Evolutionary conservation across 2,113 vertebrate species (phyloP).

Genomic region (Chelonoidis abingdonii): DNA sequence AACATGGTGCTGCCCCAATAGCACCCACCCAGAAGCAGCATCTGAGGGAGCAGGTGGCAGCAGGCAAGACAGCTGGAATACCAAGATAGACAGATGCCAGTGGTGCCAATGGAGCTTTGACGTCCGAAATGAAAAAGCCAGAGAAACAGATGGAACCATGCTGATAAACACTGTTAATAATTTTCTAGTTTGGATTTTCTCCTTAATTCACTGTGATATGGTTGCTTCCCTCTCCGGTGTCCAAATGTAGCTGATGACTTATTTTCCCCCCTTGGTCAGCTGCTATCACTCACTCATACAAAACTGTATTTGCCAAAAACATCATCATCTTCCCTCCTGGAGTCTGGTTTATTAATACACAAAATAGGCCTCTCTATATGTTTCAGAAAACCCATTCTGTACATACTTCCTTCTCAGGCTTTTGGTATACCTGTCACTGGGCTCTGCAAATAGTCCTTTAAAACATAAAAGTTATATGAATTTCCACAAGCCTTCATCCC

Average conservation of each 20-base stretch:
- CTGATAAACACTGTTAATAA: too few relatives aligned
- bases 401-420: not conserved
- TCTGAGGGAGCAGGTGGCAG: too few relatives aligned
- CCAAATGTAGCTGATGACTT: not conserved
- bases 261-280: not conserved
- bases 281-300: not conserved
- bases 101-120: too few relatives aligned
- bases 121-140: too few relatives aligned
- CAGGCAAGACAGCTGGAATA: too few relatives aligned
- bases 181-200: not conserved
- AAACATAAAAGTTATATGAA: not conserved
- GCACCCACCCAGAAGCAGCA: too few relatives aligned
- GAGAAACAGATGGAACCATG: too few relatives aligned
- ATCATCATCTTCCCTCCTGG: not conserved
- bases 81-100: too few relatives aligned
- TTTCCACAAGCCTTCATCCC: not conserved
- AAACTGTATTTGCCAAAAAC: not conserved
- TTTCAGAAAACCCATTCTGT: not conserved
- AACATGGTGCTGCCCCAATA: too few relatives aligned
- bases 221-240: accelerated
- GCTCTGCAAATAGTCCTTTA: not conserved
- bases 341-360: not conserved
- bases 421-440: not conserved
- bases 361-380: accelerated
- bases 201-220: not conserved